phyloP scores from a whole-genome alignment of 2,113 vertebrate genomes.

The Lontra canadensis region DNA sequence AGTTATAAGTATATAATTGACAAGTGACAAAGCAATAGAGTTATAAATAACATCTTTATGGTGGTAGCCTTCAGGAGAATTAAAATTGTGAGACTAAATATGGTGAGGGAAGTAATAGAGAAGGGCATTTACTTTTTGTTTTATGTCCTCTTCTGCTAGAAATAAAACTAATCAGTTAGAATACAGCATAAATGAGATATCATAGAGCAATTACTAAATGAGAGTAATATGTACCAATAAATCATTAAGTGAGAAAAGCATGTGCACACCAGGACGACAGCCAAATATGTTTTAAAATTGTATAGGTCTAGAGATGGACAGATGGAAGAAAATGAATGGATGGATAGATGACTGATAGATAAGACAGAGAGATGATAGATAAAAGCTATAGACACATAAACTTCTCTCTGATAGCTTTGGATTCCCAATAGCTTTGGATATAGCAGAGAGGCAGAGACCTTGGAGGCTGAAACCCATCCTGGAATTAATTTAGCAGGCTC shows the following conservation, averaged over 20 bases:
- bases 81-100: background rate
- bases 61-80: background rate
- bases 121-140: background rate
- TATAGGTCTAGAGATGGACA: background rate
- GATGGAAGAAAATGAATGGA: background rate
- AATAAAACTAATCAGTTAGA: background rate
- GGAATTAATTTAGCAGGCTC: background rate
- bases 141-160: background rate
- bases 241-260: background rate
- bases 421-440: background rate
- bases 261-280: background rate
- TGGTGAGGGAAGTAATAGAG: background rate
- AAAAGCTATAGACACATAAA: background rate
- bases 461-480: background rate
- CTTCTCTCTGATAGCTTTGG: background rate
- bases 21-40: background rate
- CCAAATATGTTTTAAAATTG: background rate
- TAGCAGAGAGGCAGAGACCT: too few species aligned
- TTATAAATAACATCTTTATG: background rate
- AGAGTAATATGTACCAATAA: background rate
- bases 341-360: background rate
- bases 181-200: background rate
- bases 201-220: background rate
- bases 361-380: too few species aligned
- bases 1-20: background rate